These are phyloP conservation scores for Lampris megalopsis DNA, from an alignment of 2,113 vertebrate genomes.

Conservation along the genomic window DNA sequence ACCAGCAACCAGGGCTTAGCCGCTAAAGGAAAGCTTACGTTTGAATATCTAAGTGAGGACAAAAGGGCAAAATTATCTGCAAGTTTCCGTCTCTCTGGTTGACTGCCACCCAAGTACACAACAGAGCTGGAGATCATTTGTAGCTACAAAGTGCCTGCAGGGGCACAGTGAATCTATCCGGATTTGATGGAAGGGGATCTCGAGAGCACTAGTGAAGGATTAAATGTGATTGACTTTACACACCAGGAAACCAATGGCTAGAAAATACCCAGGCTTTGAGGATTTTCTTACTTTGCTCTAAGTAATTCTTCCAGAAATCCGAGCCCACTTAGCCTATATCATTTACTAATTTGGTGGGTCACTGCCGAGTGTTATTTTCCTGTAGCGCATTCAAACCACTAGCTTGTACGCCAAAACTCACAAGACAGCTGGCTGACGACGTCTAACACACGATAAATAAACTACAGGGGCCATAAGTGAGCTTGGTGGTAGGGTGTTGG, in stretches of 20 bases:
- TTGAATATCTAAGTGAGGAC: conserved; percentile 28
- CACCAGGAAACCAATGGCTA: conserved; percentile 59
- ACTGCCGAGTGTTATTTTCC: neutral
- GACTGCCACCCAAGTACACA: conserved; percentile 38
- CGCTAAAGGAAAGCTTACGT: conserved; percentile 37
- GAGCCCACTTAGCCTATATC: neutral
- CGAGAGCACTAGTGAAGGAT: conserved; percentile 54
- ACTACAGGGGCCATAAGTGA: neutral
- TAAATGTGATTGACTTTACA: conserved; percentile 67
- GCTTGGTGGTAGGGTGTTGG: too few relatives aligned
- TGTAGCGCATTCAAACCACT: neutral
- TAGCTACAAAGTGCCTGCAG: conserved; percentile 33
- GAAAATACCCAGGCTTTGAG: conserved; percentile 40
- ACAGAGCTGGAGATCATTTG: conserved; percentile 43
- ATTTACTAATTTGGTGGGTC: conserved; percentile 17
- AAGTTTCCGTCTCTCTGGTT: conserved; percentile 13
- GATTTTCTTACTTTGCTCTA: conserved; percentile 37
- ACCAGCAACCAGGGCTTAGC: too few relatives aligned
- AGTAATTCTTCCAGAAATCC: conserved; percentile 21
- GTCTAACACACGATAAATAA: neutral
- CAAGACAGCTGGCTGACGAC: neutral
- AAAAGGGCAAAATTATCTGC: conserved; percentile 43
- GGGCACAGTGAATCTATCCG: conserved; percentile 49
- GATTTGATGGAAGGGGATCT: conserved; percentile 60
- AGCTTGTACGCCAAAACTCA: too few relatives aligned